A percentile compares a stretch with the other conserved stretches of the same genome.
Evolutionary conservation across 1,140 invertebrate species (phyloP).

Genomic region (Tribolium castaneum): DNA sequence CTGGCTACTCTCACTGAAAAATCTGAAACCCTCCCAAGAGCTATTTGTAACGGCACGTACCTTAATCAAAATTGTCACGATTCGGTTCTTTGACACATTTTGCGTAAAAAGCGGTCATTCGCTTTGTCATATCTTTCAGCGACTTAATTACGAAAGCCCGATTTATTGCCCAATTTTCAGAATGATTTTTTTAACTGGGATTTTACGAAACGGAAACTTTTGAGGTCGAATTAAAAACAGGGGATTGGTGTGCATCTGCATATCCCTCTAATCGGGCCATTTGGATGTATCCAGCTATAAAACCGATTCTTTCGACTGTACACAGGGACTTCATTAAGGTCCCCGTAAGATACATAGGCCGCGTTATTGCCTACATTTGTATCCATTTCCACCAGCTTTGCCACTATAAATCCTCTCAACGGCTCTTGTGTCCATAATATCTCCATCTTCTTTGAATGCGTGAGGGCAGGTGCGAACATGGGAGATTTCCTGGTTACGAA

Average conservation of each 20-base stretch:
- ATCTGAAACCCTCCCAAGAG: slow-evolving; percentile 5
- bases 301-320: slow-evolving; percentile 58
- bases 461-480: slow-evolving; percentile 2
- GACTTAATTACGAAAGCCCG: neutral
- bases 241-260: slow-evolving; percentile 56
- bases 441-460: slow-evolving; percentile 26
- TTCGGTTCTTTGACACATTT: slow-evolving; percentile 30
- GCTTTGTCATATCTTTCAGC: slow-evolving; percentile 10
- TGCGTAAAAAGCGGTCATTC: slow-evolving; percentile 22
- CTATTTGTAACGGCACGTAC: neutral
- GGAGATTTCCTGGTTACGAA: neutral
- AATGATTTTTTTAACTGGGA: neutral
- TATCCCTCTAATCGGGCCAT: slow-evolving; percentile 54
- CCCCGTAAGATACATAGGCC: slow-evolving; percentile 53
- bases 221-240: neutral
- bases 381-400: slow-evolving; percentile 54
- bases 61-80: slow-evolving; percentile 15
- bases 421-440: slow-evolving; percentile 40
- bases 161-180: slow-evolving; percentile 17
- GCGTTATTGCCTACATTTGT: slow-evolving; percentile 57
- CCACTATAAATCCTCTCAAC: slow-evolving; percentile 50
- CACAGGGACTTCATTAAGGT: slow-evolving; percentile 59
- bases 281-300: slow-evolving; percentile 58
- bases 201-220: neutral
- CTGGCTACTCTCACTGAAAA: slow-evolving; percentile 16